Evolutionary conservation across 2,888 invertebrate species (phyloP).

Genomic region (Andrena bicolor): DNA sequence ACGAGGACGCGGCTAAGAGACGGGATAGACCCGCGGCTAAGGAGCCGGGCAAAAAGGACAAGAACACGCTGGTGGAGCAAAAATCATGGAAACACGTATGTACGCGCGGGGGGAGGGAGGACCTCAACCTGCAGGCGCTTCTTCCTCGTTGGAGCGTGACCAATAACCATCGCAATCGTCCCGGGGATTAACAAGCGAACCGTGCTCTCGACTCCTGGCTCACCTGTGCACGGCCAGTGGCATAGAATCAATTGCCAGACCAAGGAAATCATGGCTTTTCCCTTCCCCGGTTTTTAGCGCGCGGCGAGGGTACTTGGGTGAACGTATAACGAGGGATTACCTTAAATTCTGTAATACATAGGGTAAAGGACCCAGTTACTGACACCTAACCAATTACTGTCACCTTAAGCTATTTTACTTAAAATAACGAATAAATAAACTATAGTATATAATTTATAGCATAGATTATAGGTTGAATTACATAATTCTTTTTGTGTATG

Average conservation of each 20-base stretch:
- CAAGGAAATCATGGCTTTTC: conserved; percentile 4
- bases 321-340: too few relatives aligned
- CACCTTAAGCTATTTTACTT: too few relatives aligned
- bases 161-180: conserved; percentile 77
- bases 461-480: too few relatives aligned
- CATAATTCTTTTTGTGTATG: too few relatives aligned
- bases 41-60: conserved; percentile 41
- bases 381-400: too few relatives aligned
- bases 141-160: conserved; percentile 73
- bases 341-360: too few relatives aligned
- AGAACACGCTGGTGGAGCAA: conserved; percentile 42
- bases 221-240: neutral
- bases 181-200: conserved; percentile 63
- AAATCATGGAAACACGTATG: conserved; percentile 64
- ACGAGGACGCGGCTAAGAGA: conserved; percentile 22
- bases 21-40: conserved; percentile 11
- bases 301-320: too few relatives aligned
- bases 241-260: neutral
- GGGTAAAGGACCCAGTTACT: too few relatives aligned
- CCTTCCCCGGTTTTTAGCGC: conserved; percentile 3
- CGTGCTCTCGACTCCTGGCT: conserved; percentile 27
- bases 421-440: too few relatives aligned
- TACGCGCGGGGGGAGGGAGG: neutral
- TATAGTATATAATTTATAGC: too few relatives aligned
- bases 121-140: conserved; percentile 46